These are phyloP conservation scores for Pseudopleuronectes americanus DNA, from an alignment of 2,797 vertebrate species.

Conservation along the genomic window DNA sequence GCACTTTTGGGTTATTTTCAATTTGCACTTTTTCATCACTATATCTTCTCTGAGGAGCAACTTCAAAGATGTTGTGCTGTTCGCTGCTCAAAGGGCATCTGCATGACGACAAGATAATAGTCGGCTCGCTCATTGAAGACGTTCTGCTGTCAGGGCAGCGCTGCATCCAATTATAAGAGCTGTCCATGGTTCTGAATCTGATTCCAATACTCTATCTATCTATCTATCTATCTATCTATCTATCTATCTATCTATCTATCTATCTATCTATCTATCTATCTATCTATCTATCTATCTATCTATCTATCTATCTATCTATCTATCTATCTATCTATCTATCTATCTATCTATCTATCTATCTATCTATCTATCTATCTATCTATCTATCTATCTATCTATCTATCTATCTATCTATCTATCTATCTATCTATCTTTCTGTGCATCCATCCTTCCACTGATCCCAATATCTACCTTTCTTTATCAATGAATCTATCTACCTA, in stretches of 20 bases:
- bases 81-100: constrained; percentile 39
- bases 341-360: too few species aligned
- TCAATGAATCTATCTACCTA: too few species aligned
- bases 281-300: too few species aligned
- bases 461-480: too few species aligned
- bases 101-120: constrained; percentile 50
- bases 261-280: neutral
- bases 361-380: too few species aligned
- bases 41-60: constrained; percentile 11
- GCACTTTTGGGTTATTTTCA: constrained; percentile 29
- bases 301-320: too few species aligned
- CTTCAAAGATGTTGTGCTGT: constrained; percentile 38
- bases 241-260: constrained; percentile 15
- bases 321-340: too few species aligned
- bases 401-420: too few species aligned
- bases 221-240: constrained; percentile 9
- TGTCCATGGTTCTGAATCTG: constrained; percentile 46
- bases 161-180: constrained; percentile 32
- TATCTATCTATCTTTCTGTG: too few species aligned
- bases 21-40: constrained; percentile 26
- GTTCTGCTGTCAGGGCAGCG: constrained; percentile 38
- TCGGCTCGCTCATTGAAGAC: constrained; percentile 28
- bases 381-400: too few species aligned
- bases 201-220: neutral
- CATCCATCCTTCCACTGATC: too few species aligned